These are phyloP conservation scores for Atethmia centrago DNA, from an alignment of 2,888 invertebrate species.

Conservation along the genomic window DNA sequence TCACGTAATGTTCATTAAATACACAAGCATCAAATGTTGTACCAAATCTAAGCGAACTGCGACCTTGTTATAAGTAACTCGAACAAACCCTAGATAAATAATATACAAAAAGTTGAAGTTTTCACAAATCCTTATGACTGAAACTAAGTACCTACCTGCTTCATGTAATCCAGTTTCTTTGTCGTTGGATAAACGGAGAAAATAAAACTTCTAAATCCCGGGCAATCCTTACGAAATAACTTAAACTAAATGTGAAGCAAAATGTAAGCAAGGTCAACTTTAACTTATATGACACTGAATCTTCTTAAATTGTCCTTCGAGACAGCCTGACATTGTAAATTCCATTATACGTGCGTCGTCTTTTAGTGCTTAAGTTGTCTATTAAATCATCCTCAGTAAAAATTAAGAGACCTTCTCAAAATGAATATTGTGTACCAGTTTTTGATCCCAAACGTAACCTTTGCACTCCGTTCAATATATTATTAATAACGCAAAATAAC, in stretches of 20 bases:
- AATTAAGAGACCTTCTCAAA: slow-evolving; percentile 7
- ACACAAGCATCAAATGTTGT: neutral
- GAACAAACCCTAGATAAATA: slow-evolving; percentile 43
- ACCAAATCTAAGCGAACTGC: neutral
- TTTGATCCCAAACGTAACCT: neutral
- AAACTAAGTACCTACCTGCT: slow-evolving; percentile 66
- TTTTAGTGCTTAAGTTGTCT: slow-evolving; percentile 20
- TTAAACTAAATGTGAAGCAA: slow-evolving; percentile 57
- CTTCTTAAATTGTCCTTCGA: slow-evolving; percentile 56
- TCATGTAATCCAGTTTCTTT: slow-evolving; percentile 68
- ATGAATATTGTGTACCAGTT: slow-evolving; percentile 14
- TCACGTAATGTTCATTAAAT: neutral
- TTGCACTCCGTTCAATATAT: neutral
- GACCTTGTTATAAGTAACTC: slow-evolving; percentile 10
- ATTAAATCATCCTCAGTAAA: slow-evolving; percentile 29
- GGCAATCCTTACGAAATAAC: slow-evolving; percentile 62
- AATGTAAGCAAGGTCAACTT: slow-evolving; percentile 62
- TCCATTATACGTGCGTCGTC: slow-evolving; percentile 31
- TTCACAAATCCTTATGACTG: slow-evolving; percentile 59
- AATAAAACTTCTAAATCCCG: slow-evolving; percentile 69
- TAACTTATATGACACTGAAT: slow-evolving; percentile 51
- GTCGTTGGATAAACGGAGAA: slow-evolving; percentile 64
- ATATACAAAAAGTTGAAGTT: slow-evolving; percentile 36
- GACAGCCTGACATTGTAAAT: slow-evolving; percentile 56
- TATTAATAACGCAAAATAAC: neutral